Percentiles rank a stretch among this genome's conserved stretches.
Conservation (phyloP, 2,113 vertebrate species). For the Cheirogaleus medius region DNA sequence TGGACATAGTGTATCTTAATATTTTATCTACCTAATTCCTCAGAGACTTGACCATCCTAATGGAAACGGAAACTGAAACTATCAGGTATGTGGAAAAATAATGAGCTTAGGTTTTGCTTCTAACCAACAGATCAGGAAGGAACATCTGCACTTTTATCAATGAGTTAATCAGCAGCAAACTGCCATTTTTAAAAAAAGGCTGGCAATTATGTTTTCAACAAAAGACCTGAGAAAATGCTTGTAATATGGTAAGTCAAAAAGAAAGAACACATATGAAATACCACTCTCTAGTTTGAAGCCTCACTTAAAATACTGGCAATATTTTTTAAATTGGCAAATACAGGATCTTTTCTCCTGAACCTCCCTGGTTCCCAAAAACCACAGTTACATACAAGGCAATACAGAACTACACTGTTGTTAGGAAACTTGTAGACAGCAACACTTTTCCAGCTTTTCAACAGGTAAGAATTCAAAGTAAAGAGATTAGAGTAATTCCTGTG, state of each 20-base stretch:
- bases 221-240: conserved; percentile 1
- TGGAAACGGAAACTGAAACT: background rate
- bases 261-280: background rate
- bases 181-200: background rate
- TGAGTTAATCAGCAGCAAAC: background rate
- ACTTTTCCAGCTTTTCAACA: background rate
- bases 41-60: background rate
- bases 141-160: background rate
- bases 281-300: background rate
- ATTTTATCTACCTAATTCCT: conserved; percentile 17
- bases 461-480: background rate
- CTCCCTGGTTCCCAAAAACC: background rate
- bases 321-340: conserved; percentile 23
- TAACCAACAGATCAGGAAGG: background rate
- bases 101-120: conserved; percentile 16
- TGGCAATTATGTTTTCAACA: conserved; percentile 17
- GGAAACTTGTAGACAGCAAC: conserved; percentile 4
- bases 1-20: background rate
- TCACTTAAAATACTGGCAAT: background rate
- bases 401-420: background rate
- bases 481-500: background rate
- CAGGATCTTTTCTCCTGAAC: background rate
- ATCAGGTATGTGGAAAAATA: background rate
- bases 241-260: background rate
- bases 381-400: background rate